Base-by-base conservation (phyloP, 2,888 invertebrate genomes). In the Lapara coniferarum region DNA sequence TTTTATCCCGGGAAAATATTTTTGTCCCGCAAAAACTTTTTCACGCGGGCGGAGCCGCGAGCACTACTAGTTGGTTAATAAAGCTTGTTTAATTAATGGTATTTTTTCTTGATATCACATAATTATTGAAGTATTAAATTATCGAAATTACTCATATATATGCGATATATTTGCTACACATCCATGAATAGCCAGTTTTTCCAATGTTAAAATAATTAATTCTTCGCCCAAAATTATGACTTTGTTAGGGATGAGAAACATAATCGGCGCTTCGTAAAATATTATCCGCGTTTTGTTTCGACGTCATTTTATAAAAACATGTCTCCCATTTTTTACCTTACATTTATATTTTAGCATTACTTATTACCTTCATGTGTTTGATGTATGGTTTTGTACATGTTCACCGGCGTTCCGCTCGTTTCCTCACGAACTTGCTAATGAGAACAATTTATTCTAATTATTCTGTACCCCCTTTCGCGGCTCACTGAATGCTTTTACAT, bases 371-470 rank as follows among this genome's bases (percentile, higher is more conserved):
- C 76, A 69, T 75, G 80, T 78, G 46, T 71, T 77, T 80, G 78
- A 81, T 81, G 76, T 79, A 82, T 81, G 77, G 79, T 75, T 80
- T 74, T 75, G 74, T 75, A 75, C 79, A 80, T 76, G 71, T 77
- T 78, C 74, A 69, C 67, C 71, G 71, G 70, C 75, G 71, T 68
- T 73, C 72, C 74, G 77, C 77, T 78, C 72, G 76, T 78, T 80
- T 73, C 73, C 63, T 59, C 74, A 75, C 73, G 70, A 82, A 83
- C 78, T 85, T 81, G 71, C 78, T 82, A 85, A 85, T 82, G 79
- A 81, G 82, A 80, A 81, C 78, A 83, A 83, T 83, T 84, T 78
- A 80, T 84, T 82, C 74, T 81, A 81, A 84, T 82, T 83, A 84
- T 82, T 83, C 78, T 75, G 71, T 72, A 70, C 75, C 73, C 70